Conservation (phyloP, 1,140 invertebrate genomes). For the Tenebrio molitor region DNA sequence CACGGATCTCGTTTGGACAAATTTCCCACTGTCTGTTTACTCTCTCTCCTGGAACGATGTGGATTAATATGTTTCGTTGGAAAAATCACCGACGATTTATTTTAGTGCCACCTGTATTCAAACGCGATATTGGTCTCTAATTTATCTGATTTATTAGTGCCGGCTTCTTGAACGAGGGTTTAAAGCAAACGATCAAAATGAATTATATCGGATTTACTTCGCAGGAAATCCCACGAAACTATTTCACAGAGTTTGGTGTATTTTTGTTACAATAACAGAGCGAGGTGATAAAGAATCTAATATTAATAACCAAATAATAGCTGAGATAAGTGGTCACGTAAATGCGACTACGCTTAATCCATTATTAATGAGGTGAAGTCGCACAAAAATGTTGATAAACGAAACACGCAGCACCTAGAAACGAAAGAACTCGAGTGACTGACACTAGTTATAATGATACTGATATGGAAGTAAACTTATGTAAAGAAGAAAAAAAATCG, state of each 20-base stretch:
- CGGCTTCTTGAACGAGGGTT: no score
- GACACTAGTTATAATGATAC: no score
- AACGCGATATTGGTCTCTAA: neutral
- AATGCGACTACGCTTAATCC: slow-evolving; percentile 18
- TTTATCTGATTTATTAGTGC: slow-evolving; percentile 4
- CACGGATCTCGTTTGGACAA: slow-evolving; percentile 3
- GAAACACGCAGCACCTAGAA: neutral
- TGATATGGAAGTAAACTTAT: no score
- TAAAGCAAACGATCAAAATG: no score
- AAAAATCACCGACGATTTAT: slow-evolving; percentile 12
- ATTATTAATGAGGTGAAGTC: slow-evolving; percentile 29
- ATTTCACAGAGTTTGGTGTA: no score
- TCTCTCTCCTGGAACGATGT: neutral
- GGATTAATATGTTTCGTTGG: slow-evolving; percentile 2
- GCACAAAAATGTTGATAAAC: neutral
- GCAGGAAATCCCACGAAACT: no score
- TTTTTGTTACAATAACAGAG: neutral
- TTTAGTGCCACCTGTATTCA: neutral
- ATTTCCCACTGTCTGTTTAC: slow-evolving; percentile 3
- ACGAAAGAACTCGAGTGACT: no score
- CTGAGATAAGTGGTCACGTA: slow-evolving; percentile 22
- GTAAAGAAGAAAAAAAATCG: no score
- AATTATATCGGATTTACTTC: no score
- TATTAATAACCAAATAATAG: slow-evolving; percentile 26
- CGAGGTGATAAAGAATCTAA: slow-evolving; percentile 20